Evolutionary conservation across 2,888 invertebrate species (phyloP), one percentile per base, ranked within the genome.

Genomic region (Nomada fucata): DNA sequence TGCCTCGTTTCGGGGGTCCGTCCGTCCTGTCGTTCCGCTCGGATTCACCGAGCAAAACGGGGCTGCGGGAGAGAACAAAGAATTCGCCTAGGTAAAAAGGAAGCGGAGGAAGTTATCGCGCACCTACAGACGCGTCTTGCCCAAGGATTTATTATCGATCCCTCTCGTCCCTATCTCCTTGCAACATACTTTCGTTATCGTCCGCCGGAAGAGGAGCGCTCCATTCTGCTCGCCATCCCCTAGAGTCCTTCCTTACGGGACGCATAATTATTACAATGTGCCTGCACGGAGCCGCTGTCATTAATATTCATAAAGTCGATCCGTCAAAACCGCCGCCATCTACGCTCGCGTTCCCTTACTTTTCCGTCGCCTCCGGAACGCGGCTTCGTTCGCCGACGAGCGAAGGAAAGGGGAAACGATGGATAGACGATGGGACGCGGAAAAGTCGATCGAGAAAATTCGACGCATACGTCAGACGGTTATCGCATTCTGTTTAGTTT

Each of bases 251-350:
- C 67, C 67, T 47, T 78, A 76, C 47, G 83, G 82, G 65, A 80
- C 69, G 88, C 88, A 88, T 88, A 89, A 88, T 88, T 86, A 86
- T 89, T 85, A 77, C 85, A 79, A 80, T 81, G 78, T 80, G 76
- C 75, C 79, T 53, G 64, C 70, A 57, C 65, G 67, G 65, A 72
- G 67, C 72, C 52, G 36, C 68, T 55, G 67, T 61, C 80, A 87
- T 88, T 88, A 88, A 88, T 88, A 88, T 88, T 88, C 88, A 88
- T 88, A 88, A 88, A 73, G 80, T 75, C 88, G 79, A 88, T 88
- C 87, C 84, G 85, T 89, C 85, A 84, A 85, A 85, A 84, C 73
- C 78, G 61, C 73, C 75, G 50, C 60, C 72, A 52, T 77, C 78
- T 64, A 61, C 47, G 68, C 63, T 13, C 52, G 26, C 47, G 13